Conservation (phyloP, 2,797 vertebrate species). For the Vipera latastei region DNA sequence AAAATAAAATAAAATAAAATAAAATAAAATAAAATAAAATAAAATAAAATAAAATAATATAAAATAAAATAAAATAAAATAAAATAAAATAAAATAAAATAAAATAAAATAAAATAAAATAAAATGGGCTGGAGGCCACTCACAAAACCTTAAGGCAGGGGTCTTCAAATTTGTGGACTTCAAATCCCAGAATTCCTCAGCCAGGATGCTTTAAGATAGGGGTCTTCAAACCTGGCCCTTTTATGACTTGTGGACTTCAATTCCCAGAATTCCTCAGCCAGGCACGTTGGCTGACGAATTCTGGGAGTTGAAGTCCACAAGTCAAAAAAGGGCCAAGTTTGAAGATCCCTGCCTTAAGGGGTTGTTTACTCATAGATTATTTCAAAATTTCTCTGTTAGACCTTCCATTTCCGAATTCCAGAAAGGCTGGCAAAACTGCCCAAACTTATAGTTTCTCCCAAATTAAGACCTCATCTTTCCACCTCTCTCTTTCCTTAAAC, state of each 20-base stretch:
- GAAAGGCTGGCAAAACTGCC: constrained; percentile 16
- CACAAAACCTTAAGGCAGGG: background rate
- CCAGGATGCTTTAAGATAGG: background rate
- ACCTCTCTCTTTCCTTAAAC: background rate
- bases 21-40: background rate
- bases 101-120: background rate
- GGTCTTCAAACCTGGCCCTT: too few species aligned
- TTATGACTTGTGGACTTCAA: too few species aligned
- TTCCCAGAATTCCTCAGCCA: too few species aligned
- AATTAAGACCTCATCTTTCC: background rate
- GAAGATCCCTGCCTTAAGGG: too few species aligned
- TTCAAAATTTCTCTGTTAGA: background rate
- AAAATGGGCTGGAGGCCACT: background rate
- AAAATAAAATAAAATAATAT: background rate
- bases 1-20: background rate
- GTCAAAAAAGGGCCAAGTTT: too few species aligned
- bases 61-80: background rate
- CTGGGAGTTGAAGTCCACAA: too few species aligned
- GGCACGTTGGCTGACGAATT: too few species aligned
- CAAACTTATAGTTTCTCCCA: constrained; percentile 3
- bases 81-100: background rate
- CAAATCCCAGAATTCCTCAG: too few species aligned
- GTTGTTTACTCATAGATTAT: background rate
- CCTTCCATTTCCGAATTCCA: constrained; percentile 9
- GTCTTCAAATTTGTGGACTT: too few species aligned